Conservation (phyloP, 2,797 vertebrate genomes). For the Mareca strepera region DNA sequence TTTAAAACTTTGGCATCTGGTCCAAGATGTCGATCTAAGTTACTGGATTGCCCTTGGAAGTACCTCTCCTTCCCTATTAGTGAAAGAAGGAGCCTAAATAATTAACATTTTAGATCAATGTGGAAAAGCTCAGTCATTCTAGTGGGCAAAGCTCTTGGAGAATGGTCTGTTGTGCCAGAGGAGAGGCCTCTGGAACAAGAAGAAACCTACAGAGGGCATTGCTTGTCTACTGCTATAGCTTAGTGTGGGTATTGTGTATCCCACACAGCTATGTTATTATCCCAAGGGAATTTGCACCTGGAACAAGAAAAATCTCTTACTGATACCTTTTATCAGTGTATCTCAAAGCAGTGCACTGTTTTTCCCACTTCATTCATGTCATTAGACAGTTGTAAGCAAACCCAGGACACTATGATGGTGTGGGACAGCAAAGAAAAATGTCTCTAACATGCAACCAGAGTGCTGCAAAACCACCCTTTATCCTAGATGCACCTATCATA, state of each 20-base stretch:
- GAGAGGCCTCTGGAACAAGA: not conserved
- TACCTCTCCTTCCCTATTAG: not conserved
- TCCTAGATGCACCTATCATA: not conserved
- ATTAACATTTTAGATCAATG: not conserved
- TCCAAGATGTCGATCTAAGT: not conserved
- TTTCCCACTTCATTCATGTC: not conserved
- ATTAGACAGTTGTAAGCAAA: not conserved
- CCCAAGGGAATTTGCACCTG: not conserved
- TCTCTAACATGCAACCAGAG: not conserved
- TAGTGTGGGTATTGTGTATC: not conserved
- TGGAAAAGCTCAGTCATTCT: not conserved
- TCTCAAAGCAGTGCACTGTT: not conserved
- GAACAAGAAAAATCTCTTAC: not conserved
- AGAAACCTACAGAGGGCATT: not conserved
- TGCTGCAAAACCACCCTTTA: not conserved
- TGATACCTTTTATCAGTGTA: not conserved
- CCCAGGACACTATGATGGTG: not conserved
- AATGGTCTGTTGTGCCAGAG: not conserved
- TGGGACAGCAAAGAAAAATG: not conserved
- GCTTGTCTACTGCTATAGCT: not conserved
- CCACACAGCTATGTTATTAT: not conserved
- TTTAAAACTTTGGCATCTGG: not conserved
- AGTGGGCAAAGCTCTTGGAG: not conserved
- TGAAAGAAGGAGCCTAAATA: not conserved
- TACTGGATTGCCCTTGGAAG: not conserved